Evolutionary conservation across 2,888 invertebrate genomes (phyloP), one percentile per base, ranked within the genome.

Genomic region (Cactoblastis cactorum): DNA sequence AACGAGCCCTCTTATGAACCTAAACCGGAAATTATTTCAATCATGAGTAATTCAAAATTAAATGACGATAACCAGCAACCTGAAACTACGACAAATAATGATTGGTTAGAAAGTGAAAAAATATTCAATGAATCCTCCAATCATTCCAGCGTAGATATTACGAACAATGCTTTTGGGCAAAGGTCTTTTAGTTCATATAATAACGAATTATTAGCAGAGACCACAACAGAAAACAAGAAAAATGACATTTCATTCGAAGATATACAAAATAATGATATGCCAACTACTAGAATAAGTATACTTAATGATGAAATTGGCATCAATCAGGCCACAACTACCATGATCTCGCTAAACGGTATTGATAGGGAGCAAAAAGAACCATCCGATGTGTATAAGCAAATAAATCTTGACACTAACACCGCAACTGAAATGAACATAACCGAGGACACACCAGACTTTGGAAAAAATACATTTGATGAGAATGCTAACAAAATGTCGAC

Each of bases 1-100:
- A 74, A 71, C 52, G 77, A 77, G 35, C 67, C 75, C 12, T 71
- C 77, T n/a, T 71, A 75, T 51, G 77, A 77, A 60, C 62, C 74
- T 1, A 74, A 71, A 56, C 72, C 78, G 1, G 77, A 79, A 55
- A 69, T 79, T 22, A 69, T 74, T 58, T 72, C 79, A 38, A 73
- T 75, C 50, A 61, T 72, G 52, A 69, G 58, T 32, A 55, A 69
- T 54, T 61, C 58, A 28, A 64, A 60, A 18, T 17, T 17, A 2
- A 43, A 43, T 14, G 17, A 28, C 15, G 45, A 51, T 15, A 22
- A 37, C 15, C 47, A 54, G 39, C 54, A 53, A 37, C 57, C 51
- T 18, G 65, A 65, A 55, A 54, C 59, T 0, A 63, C 68, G 5
- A 73, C 72, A 45, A 73, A 74, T 39, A 69, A 56, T 53, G 80